Evolutionary conservation across 1,140 invertebrate species (phyloP), one percentile per base, ranked within the genome.

Genomic region (Pararge aegeria): DNA sequence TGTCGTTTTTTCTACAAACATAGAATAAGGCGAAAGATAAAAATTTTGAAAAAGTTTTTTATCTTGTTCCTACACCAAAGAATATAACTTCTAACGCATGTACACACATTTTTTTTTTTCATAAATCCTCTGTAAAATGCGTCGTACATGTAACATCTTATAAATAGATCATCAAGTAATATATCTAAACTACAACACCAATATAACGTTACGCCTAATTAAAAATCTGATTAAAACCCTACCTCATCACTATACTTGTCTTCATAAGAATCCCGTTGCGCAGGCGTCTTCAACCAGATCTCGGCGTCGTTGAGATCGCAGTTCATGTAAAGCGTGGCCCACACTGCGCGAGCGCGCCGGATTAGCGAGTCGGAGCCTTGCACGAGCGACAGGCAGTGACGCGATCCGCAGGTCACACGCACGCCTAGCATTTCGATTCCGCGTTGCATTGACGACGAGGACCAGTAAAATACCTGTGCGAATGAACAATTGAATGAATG

Each of bases 391-490:
- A 98, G 90, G 50, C 93, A 93, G 80, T 98, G 95, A 64, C 97
- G 95, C 38, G 97, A 97, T 67, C 95, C 95, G 49, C 95, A 96
- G 0, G 95, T 94, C 5, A 98, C 93, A 15, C 95, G 92, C 12
- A 95, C 96, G 0, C 97, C 97, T n/a, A 95, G 93, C 29, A 99
- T 92, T 78, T 99, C 96, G 56, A 98, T 96, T 0, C 98, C 98
- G 65, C 97, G 93, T 75, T 98, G 97, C 92, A 98, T 96, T 0
- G 97, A 96, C 78, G 97, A 98, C 0, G 98, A 99, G 94, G 98
- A 98, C 98, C 98, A 99, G 90, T 99, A 99, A 75, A 95, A 96
- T 9, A 99, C 95, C 87, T 97, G 55, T 3, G 24, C 24, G 24
- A 24, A n/a, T n/a, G n/a, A n/a, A n/a, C n/a, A n/a, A n/a, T n/a